Percentiles rank a stretch among this genome's conserved stretches.
phyloP scores from a whole-genome alignment of 2,888 invertebrate genomes.

The Nymphalis polychloros region DNA sequence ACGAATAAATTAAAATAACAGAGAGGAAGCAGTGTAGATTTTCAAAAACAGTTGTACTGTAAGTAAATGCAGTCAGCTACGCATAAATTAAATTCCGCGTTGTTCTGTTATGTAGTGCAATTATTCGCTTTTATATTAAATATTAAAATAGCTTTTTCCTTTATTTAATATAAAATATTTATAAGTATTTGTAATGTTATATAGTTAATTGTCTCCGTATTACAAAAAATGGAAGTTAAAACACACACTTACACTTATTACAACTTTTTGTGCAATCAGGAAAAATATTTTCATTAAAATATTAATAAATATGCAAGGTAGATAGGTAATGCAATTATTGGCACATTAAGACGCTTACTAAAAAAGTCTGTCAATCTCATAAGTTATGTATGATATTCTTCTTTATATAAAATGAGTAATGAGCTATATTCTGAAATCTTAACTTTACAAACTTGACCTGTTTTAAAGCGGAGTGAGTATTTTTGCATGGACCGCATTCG shows the following conservation, averaged over 20 bases:
- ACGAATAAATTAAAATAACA: conserved; percentile 45
- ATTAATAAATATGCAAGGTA: too few relatives aligned
- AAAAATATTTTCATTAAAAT: too few relatives aligned
- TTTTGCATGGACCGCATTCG: conserved; percentile 67
- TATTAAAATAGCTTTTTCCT: conserved; percentile 37
- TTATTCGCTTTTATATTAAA: conserved; percentile 43
- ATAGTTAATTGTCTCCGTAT: too few relatives aligned
- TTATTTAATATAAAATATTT: conserved; percentile 36
- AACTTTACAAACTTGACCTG: conserved; percentile 62
- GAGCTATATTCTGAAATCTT: conserved; percentile 23
- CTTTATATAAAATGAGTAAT: neutral
- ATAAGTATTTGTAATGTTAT: conserved; percentile 35
- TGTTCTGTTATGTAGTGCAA: conserved; percentile 45
- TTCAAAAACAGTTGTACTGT: conserved; percentile 40
- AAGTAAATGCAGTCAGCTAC: conserved; percentile 42
- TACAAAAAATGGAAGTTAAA: too few relatives aligned
- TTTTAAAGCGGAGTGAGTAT: conserved; percentile 58
- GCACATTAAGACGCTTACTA: neutral
- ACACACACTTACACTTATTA: too few relatives aligned
- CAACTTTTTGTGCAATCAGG: too few relatives aligned
- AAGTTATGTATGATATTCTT: neutral
- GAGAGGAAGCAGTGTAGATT: conserved; percentile 38
- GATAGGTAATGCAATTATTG: too few relatives aligned
- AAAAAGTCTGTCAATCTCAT: neutral
- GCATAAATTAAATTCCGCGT: conserved; percentile 68